Base-by-base conservation (phyloP, 2,797 vertebrate genomes). In the Pygocentrus nattereri region DNA sequence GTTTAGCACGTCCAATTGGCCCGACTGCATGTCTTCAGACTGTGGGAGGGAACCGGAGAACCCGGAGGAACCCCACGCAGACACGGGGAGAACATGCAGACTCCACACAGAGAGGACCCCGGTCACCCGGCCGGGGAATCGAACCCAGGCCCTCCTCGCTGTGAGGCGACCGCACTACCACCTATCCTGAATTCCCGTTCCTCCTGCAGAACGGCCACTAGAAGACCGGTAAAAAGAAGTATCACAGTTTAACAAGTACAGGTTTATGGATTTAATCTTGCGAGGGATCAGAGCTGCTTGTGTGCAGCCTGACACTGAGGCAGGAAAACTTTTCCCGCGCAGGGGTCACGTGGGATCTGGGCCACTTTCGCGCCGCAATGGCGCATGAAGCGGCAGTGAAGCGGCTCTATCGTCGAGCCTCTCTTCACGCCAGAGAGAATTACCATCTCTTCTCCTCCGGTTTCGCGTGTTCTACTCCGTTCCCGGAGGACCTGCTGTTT, bases 351-450 rank as follows among this genome's bases (percentile, higher is more conserved):
- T 94, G 67, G 34, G 88, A 94, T 94, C 92, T 83, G 44, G 88
- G 92, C 92, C 92, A 93, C 92, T 94, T 94, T 93, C 90, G 92
- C 13, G 56, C 88, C 83, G 90, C 89, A 93, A 94, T 94, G 92
- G 93, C 83, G 89, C 92, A 84, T 91, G 85, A 74, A 76, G 87
- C 88, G 85, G 88, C 89, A 88, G 89, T 88, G 81, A 81, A 89
- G 87, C 93, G 91, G 92, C 93, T 90, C 86, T 93, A 94, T 95
- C 94, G 88, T 86, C 84, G 59, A 50, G 79, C 59, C 82, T 85
- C 88, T 89, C 83, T 68, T 84, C 80, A 88, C 52, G 84, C 91
- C 84, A 68, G 81, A 85, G 85, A 92, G 90, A 92, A 91, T 83
- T 89, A 90, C 88, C 88, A 85, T 85, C 87, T 74, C 64, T 90